Evolutionary conservation across 2,113 vertebrate genomes (phyloP), one percentile per base, ranked within the genome.

Genomic region (Poecilia latipinna): DNA sequence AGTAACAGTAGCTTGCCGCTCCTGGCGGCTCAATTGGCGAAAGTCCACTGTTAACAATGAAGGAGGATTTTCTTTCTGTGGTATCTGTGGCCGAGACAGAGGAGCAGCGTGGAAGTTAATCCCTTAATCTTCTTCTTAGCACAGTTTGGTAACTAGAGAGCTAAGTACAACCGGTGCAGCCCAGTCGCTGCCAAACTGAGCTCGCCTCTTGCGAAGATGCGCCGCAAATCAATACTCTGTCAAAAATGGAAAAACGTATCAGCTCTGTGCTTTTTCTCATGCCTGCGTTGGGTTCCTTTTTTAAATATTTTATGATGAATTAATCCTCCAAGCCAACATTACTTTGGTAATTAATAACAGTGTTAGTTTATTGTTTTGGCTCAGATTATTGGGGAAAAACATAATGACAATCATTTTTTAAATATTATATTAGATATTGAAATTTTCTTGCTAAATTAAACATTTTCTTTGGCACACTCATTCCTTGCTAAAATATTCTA

Each of bases 71-170:
- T 83, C 44, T 28, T 57, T 65, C 70, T 71, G 61, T 74, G 70
- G 67, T 76, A 65, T 72, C 69, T 75, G 68, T 84, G 79, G 61
- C 78, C 76, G 72, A 82, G 79, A 79, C 79, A 71, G 54, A 70
- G 80, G 78, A 70, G 35, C 72, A 74, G 67, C 82, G 77, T 71
- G 44, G 72, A 83, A 74, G 70, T 83, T 82, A 88, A 87, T 84
- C 83, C 61, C n/a, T 67, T 90, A 89, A 88, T 80, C 85, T 82
- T 80, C 72, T 84, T 44, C 60, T 87, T 80, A 82, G 77, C 63
- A 74, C 77, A 83, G 74, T 84, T 83, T 84, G 57, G 70, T 84
- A 82, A 86, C 68, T 6, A 39, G 48, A 80, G 75, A 75, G 61
- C 73, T 63, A 68, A 70, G 70, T 75, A 62, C n/a, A 68, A 60